Percentiles rank a stretch among this genome's conserved stretches.
These are phyloP conservation scores for Masnerella sp. DNA, from an alignment of 2,888 invertebrate species.

Conservation along the genomic window DNA sequence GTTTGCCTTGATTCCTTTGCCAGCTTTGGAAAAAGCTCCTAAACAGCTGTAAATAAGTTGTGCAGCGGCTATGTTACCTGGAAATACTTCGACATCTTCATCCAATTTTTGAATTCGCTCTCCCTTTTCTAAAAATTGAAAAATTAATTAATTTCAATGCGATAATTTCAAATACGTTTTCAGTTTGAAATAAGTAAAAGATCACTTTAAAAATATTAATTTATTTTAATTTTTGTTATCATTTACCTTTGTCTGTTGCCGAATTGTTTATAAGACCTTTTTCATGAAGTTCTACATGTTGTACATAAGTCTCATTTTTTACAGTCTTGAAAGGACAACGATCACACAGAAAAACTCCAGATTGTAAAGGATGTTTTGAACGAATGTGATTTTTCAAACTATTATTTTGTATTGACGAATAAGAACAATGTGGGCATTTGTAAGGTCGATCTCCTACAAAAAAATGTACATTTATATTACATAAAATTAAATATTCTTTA, in stretches of 20 bases:
- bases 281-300: slow-evolving; percentile 80
- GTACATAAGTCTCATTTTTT: slow-evolving; percentile 79
- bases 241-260: slow-evolving; percentile 67
- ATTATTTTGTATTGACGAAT: slow-evolving; percentile 84
- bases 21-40: slow-evolving; percentile 73
- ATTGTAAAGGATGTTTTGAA: slow-evolving; percentile 78
- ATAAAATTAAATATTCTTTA: no score
- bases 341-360: slow-evolving; percentile 79
- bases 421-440: slow-evolving; percentile 84
- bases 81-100: slow-evolving; percentile 74
- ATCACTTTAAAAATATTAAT: no score
- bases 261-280: slow-evolving; percentile 77
- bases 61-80: slow-evolving; percentile 76
- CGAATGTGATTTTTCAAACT: slow-evolving; percentile 83
- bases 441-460: slow-evolving; percentile 79
- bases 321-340: slow-evolving; percentile 81
- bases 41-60: slow-evolving; percentile 75
- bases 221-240: not conserved
- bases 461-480: not conserved
- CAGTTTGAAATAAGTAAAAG: no score
- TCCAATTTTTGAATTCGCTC: slow-evolving; percentile 54
- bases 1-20: slow-evolving; percentile 73
- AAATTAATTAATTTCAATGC: not conserved
- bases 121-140: slow-evolving; percentile 14
- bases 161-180: no score